phyloP scores from a whole-genome alignment of 2,113 vertebrate species.

The Arenaria interpres region DNA sequence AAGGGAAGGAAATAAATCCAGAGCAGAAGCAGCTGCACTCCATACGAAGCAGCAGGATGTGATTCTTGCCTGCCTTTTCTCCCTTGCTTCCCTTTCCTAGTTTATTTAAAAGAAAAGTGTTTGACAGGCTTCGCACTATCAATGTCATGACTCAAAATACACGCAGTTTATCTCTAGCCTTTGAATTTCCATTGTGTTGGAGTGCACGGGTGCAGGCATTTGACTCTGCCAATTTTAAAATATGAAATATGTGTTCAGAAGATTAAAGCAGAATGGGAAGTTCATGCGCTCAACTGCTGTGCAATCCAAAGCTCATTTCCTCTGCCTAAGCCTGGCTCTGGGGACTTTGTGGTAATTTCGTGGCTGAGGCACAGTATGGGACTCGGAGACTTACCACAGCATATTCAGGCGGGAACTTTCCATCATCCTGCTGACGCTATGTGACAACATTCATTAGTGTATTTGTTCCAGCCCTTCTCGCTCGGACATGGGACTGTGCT shows the following conservation, averaged over 20 bases:
- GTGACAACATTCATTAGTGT: accelerated
- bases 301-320: background rate
- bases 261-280: background rate
- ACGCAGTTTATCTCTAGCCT: background rate
- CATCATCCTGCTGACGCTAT: accelerated
- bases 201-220: background rate
- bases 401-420: background rate
- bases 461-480: accelerated
- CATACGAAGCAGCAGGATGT: background rate
- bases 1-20: background rate
- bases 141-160: background rate
- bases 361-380: background rate
- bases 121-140: background rate
- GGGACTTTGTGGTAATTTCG: background rate
- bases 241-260: background rate
- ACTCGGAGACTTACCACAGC: accelerated
- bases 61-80: background rate
- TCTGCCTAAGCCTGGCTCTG: background rate
- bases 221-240: background rate
- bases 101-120: background rate
- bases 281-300: background rate
- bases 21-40: background rate
- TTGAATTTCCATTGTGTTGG: background rate
- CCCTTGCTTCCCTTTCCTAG: background rate
- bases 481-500: background rate